These are phyloP conservation scores for Rattus norvegicus DNA, from an alignment of 2,113 vertebrate genomes.

Conservation along the genomic window GRCr8 NC_086028.1:94407501-94408000, in stretches of 20 bases:
- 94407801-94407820: neutral
- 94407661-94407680: neutral
- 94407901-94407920: rapidly evolving
- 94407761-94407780: neutral
- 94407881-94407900: rapidly evolving
- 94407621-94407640: neutral
- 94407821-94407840: neutral
- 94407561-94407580: too few species aligned
- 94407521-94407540: neutral
- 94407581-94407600: neutral
- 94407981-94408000: neutral
- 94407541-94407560: neutral
- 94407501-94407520: neutral
- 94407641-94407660: neutral
- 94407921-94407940: neutral
- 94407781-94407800: neutral
- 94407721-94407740: neutral
- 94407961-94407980: neutral
- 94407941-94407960: neutral
- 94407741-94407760: neutral
- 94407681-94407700: too few species aligned
- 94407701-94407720: neutral
- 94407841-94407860: neutral
- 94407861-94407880: rapidly evolving
- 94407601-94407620: rapidly evolving